Evolutionary conservation across 2,888 invertebrate genomes (phyloP).

Genomic region (Cheiracanthium punctorium): DNA sequence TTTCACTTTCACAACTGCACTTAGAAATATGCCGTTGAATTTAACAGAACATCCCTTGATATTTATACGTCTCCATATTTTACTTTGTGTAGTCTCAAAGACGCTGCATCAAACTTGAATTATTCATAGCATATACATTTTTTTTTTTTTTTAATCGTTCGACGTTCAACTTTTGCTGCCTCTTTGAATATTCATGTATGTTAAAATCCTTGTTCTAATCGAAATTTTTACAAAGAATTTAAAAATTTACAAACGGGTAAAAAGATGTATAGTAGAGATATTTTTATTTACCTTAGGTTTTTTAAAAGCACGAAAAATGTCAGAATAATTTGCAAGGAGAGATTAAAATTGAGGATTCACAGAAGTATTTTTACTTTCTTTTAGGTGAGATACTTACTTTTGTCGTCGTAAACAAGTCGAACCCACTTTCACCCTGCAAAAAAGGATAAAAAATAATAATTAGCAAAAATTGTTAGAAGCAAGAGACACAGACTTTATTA

Average conservation of each 20-base stretch:
- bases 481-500: no score
- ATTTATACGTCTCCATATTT: neutral
- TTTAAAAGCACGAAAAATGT: no score
- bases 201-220: no score
- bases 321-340: no score
- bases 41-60: neutral
- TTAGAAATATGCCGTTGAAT: no score
- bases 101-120: neutral
- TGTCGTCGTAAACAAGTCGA: slow-evolving; percentile 92
- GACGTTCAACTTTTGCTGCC: neutral
- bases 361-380: neutral
- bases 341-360: no score
- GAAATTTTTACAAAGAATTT: no score
- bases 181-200: neutral
- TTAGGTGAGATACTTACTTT: slow-evolving; percentile 82
- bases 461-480: neutral
- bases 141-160: no score
- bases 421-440: slow-evolving; percentile 79
- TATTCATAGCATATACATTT: neutral
- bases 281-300: no score
- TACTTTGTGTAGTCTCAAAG: neutral
- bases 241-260: no score
- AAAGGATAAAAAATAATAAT: neutral
- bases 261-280: no score
- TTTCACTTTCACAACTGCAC: no score